Conservation (phyloP, 2,113 vertebrate genomes). For the Ornithorhynchus anatinus region DNA sequence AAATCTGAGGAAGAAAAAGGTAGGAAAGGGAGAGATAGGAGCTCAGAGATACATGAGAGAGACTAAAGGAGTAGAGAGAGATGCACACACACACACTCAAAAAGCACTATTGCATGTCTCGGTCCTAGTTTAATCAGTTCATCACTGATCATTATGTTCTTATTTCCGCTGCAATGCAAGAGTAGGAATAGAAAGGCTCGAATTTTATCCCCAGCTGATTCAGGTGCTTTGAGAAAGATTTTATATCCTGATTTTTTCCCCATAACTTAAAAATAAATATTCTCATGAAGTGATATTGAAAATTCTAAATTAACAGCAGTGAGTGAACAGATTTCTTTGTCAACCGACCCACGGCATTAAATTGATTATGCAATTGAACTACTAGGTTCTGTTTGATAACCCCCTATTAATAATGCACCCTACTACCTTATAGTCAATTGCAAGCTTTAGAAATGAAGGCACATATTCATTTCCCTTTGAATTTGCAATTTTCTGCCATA, state of each 20-base stretch:
- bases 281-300: neutral
- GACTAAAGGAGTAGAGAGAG: too few relatives aligned
- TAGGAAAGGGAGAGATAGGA: too few relatives aligned
- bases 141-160: constrained; percentile 16
- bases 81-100: neutral
- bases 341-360: constrained; percentile 49
- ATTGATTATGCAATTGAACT: constrained; percentile 60
- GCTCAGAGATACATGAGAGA: too few relatives aligned
- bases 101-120: neutral
- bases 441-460: constrained; percentile 32
- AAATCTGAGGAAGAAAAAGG: too few relatives aligned
- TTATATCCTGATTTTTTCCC: constrained; percentile 15
- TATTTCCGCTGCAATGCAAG: constrained; percentile 22
- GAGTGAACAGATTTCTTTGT: constrained; percentile 53
- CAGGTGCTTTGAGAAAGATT: constrained; percentile 37
- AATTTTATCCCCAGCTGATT: constrained; percentile 34
- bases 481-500: constrained; percentile 58
- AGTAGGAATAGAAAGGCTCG: constrained; percentile 22
- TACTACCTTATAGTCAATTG: constrained; percentile 36
- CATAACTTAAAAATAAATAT: constrained; percentile 9
- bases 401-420: constrained; percentile 40
- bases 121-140: constrained; percentile 1
- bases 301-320: constrained; percentile 28
- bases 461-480: constrained; percentile 55
- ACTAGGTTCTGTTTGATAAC: constrained; percentile 43